A percentile compares a stretch with the other conserved stretches of the same genome.
phyloP scores from a whole-genome alignment of 1,140 invertebrate species.

The Tetramorium parvispinum region DNA sequence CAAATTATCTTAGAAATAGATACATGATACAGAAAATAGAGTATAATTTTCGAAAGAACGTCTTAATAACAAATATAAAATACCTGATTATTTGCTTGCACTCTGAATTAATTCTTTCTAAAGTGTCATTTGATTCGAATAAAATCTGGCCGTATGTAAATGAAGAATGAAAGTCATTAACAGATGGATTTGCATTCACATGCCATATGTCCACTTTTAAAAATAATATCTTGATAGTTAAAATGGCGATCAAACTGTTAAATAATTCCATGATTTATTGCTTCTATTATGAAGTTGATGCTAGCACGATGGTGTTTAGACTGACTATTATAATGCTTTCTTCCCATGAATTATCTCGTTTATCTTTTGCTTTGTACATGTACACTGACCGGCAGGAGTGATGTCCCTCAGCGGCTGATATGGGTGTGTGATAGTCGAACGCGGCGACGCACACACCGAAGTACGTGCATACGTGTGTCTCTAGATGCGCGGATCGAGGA shows the following conservation, averaged over 20 bases:
- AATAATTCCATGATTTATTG: not conserved
- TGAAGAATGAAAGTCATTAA: too few relatives aligned
- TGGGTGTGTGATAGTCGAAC: too few relatives aligned
- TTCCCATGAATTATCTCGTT: not conserved
- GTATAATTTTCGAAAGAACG: not conserved
- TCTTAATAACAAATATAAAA: conserved; percentile 16
- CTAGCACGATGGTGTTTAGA: not conserved
- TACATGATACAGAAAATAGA: not conserved
- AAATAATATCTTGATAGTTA: not conserved
- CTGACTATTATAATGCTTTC: not conserved
- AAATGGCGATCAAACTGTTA: not conserved
- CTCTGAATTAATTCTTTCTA: not conserved
- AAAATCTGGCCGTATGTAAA: too few relatives aligned
- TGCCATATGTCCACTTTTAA: not conserved
- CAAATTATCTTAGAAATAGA: not conserved
- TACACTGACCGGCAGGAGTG: too few relatives aligned
- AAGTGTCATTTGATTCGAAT: too few relatives aligned
- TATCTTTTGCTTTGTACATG: conserved; percentile 40
- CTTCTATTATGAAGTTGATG: not conserved
- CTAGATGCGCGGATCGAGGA: too few relatives aligned
- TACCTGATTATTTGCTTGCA: conserved; percentile 1
- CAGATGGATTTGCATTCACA: not conserved
- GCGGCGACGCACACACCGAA: too few relatives aligned
- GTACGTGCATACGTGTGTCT: too few relatives aligned
- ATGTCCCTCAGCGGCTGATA: too few relatives aligned